These are phyloP conservation scores for Pristionchus arcanus DNA, from an alignment of 2,888 invertebrate genomes.

Conservation along the genomic window DNA sequence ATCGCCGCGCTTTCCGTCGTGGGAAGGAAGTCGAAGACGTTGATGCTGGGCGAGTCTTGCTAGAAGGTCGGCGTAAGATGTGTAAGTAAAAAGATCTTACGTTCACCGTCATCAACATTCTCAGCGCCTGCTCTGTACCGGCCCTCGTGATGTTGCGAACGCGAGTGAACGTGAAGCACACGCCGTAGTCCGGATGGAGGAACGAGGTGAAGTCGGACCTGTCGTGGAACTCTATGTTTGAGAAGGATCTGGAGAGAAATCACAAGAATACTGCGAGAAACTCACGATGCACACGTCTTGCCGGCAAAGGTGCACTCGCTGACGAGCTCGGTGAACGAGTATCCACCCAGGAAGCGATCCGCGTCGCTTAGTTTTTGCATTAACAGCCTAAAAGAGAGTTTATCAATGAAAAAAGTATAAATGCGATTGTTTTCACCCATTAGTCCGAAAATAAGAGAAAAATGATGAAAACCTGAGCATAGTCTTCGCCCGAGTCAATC, in stretches of 20 bases:
- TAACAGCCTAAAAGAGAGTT: not conserved
- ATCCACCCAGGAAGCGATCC: not conserved
- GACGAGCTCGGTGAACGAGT: slow-evolving; percentile 11
- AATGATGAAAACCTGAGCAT: not conserved
- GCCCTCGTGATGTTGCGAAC: not conserved
- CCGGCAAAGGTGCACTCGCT: slow-evolving; percentile 35
- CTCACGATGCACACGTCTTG: slow-evolving; percentile 1
- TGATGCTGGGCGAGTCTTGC: not conserved
- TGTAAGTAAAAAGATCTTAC: not conserved
- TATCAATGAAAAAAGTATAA: not conserved
- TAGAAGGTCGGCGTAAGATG: not conserved
- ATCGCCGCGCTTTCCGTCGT: not conserved
- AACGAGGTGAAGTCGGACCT: not conserved
- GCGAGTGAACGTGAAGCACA: not conserved
- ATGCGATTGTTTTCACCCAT: not conserved
- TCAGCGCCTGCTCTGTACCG: not conserved
- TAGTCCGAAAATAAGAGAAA: too few relatives aligned
- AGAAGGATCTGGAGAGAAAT: too few relatives aligned
- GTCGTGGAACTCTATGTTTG: too few relatives aligned
- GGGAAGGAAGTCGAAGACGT: slow-evolving; percentile 39
- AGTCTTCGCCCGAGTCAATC: not conserved
- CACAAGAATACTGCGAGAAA: too few relatives aligned
- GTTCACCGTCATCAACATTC: not conserved
- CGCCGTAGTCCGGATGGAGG: slow-evolving; percentile 32
- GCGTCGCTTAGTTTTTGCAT: not conserved